Base-by-base conservation (phyloP, 2,888 invertebrate species). In the Scaptomyza reducta region DNA sequence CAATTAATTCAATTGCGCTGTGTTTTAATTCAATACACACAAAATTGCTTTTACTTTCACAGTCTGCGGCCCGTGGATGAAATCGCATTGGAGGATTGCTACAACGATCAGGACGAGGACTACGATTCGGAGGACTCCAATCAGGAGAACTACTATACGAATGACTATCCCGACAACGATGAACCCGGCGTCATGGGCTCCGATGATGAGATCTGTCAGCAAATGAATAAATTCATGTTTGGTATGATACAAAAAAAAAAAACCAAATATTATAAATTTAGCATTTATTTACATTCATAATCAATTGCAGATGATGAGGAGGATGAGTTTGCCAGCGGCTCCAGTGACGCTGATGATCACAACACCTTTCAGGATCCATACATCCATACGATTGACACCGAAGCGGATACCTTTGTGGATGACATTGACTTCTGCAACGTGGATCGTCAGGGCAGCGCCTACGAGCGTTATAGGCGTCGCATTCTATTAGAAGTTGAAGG, bases 151-250 rank as follows among this genome's bases (percentile, higher is more conserved):
- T 94, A 96, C 89, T 95, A 94, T 93, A 92, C 94, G 67, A 96
- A 96, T 86, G 96, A 96, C 55, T 96, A 96, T 90, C 96, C 96
- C 0, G 95, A 95, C 83, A 94, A 94, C 0, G 94, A 95, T 51
- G 92, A 93, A 13, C 94, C 93, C 11, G 75, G 33, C 11, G 74
- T 46, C 14, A 94, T 95, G 79, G 93, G 93, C 0, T 69, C 90
- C 3, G 90, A 92, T 33, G 90, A 93, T 7, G 94, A 95, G 73
- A 94, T 96, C 92, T 90, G 93, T 38, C 89, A 89, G 49, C 95
- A 94, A 27, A 93, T 95, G 88, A 91, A 93, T 68, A 92, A 83
- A 67, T 84, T 90, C 56, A 78, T 89, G 60, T 74, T 92, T 11
- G 90, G 91, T 91, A 86, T 63, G 58, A n/a, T 16, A 3, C 1